Evolutionary conservation across 2,888 invertebrate genomes (phyloP).

Genomic region (Nebria brevicollis): DNA sequence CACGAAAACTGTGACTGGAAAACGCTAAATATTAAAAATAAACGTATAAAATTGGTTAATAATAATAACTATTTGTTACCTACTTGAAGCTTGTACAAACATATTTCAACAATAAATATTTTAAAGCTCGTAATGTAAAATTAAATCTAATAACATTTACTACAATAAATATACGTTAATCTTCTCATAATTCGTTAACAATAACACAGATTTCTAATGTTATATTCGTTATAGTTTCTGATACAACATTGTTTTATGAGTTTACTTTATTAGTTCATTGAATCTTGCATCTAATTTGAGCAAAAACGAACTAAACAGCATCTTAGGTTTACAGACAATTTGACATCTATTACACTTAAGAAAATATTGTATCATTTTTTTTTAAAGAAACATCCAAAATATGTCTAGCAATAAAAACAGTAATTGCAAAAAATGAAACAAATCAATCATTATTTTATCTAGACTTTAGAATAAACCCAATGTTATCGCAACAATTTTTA

Average conservation of each 20-base stretch:
- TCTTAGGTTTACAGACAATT: not conserved
- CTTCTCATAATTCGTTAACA: not conserved
- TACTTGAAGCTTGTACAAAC: conserved; percentile 11
- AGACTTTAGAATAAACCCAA: not conserved
- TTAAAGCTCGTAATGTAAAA: not conserved
- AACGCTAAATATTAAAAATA: not conserved
- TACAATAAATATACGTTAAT: not conserved
- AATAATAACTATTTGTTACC: not conserved
- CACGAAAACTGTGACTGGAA: not conserved
- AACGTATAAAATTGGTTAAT: not conserved
- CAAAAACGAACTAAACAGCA: not conserved
- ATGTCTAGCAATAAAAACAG: not conserved
- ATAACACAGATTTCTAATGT: not conserved
- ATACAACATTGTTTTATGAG: not conserved
- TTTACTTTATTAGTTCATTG: not conserved
- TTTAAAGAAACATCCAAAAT: not conserved
- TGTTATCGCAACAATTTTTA: not conserved
- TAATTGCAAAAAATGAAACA: not conserved
- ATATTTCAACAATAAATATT: conserved; percentile 16
- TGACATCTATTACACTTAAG: not conserved
- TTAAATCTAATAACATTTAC: conserved; percentile 5
- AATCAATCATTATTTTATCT: not conserved
- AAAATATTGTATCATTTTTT: not conserved
- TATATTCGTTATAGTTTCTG: not conserved
- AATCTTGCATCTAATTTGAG: not conserved